Evolutionary conservation across 2,888 invertebrate species (phyloP).

Genomic region (Eucera pruinosa): DNA sequence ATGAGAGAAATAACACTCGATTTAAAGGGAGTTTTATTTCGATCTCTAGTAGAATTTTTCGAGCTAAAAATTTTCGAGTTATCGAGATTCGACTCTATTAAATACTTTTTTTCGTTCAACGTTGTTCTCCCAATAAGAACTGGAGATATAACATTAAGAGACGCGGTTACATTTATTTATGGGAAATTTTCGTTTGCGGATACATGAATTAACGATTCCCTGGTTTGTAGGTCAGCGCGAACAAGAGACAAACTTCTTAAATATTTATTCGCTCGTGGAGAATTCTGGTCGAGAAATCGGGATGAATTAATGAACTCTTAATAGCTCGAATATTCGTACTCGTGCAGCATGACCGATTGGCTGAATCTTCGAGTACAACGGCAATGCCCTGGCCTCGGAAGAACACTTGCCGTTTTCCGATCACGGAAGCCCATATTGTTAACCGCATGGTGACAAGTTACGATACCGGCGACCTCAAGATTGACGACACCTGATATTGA

Average conservation of each 20-base stretch:
- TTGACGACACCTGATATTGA: constrained; percentile 28
- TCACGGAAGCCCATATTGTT: constrained; percentile 3
- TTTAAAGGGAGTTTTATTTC: too few relatives aligned
- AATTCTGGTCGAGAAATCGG: not conserved
- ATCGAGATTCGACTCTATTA: too few relatives aligned
- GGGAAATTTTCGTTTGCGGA: not conserved
- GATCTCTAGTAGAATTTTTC: too few relatives aligned
- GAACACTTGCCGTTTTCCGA: not conserved
- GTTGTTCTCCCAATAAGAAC: too few relatives aligned
- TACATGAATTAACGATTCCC: not conserved
- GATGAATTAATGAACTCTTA: not conserved
- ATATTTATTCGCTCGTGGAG: not conserved
- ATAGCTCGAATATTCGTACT: not conserved
- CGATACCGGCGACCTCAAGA: not conserved
- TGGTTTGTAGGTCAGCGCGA: not conserved
- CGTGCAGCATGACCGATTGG: not conserved
- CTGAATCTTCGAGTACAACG: not conserved
- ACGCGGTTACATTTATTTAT: not conserved
- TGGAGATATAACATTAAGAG: too few relatives aligned
- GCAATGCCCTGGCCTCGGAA: not conserved
- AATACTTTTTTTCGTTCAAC: too few relatives aligned
- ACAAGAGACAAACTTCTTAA: not conserved
- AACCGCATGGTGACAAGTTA: constrained; percentile 8
- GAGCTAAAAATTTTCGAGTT: too few relatives aligned
- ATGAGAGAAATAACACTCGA: too few relatives aligned